Conservation (phyloP, 2,113 vertebrate species). For the Sceloporus undulatus region DNA sequence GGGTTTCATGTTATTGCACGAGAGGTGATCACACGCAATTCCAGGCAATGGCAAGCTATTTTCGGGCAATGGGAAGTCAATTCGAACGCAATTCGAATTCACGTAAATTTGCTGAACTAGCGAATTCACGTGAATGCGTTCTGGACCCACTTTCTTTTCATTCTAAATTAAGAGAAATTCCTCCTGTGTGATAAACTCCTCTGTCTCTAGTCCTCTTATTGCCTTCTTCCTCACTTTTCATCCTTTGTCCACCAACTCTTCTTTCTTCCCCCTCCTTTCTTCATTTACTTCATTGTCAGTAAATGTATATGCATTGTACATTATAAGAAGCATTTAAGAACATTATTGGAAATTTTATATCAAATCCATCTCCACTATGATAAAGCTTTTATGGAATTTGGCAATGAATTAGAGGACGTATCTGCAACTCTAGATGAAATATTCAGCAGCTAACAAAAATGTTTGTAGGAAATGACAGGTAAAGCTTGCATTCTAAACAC, state of each 20-base stretch:
- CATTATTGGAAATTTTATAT: background rate
- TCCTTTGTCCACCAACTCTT: background rate
- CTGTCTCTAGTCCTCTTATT: background rate
- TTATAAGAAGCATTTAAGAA: background rate
- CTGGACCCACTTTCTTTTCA: no score
- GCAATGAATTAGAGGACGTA: background rate
- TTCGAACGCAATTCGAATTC: no score
- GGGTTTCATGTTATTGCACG: no score
- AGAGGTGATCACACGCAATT: no score
- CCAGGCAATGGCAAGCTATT: no score
- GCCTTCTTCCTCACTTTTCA: background rate
- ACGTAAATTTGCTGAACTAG: no score
- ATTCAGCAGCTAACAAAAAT: background rate
- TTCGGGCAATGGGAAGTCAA: no score
- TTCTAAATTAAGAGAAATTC: no score
- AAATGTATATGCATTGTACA: background rate
- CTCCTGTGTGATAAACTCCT: no score
- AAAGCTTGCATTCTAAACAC: slow-evolving; percentile 37
- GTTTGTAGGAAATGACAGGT: background rate
- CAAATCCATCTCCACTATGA: background rate
- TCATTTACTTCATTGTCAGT: background rate
- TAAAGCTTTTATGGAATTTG: background rate
- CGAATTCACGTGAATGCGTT: no score
- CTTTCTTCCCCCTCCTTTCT: background rate
- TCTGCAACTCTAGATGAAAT: slow-evolving; percentile 6